phyloP scores from a whole-genome alignment of 2,113 vertebrate genomes.

The Chaenogobius annularis region DNA sequence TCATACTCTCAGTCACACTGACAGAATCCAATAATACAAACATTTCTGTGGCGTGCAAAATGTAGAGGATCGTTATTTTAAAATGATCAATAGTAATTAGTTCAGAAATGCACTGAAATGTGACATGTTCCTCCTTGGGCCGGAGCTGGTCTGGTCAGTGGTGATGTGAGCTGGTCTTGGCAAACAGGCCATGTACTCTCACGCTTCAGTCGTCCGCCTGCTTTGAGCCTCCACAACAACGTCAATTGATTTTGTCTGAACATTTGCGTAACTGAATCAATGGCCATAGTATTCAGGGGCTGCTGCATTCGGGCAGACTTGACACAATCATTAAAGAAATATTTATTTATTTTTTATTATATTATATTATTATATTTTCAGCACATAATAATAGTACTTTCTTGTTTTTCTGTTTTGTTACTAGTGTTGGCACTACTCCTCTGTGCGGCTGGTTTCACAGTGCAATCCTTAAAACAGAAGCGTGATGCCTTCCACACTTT shows the following conservation, averaged over 20 bases:
- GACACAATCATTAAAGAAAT: too few relatives aligned
- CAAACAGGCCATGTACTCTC: slow-evolving; percentile 50
- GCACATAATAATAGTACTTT: too few relatives aligned
- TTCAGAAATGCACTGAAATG: too few relatives aligned
- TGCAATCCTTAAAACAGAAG: slow-evolving; percentile 33
- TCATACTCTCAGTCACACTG: too few relatives aligned
- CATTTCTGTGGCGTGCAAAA: too few relatives aligned
- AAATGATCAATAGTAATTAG: too few relatives aligned
- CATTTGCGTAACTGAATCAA: slow-evolving; percentile 36
- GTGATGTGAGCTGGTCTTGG: slow-evolving; percentile 46
- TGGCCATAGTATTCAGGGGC: slow-evolving; percentile 23
- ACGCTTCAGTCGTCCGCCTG: slow-evolving; percentile 42
- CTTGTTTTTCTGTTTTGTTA: too few relatives aligned
- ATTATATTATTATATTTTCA: too few relatives aligned
- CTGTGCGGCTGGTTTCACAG: slow-evolving; percentile 54
- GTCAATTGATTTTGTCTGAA: slow-evolving; percentile 51
- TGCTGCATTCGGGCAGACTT: slow-evolving; percentile 5
- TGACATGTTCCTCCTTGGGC: slow-evolving; percentile 19
- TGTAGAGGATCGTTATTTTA: too few relatives aligned
- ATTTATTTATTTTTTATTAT: too few relatives aligned
- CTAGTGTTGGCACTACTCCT: too few relatives aligned
- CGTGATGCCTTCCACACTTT: slow-evolving; percentile 31
- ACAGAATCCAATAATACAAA: too few relatives aligned
- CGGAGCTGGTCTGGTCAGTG: slow-evolving; percentile 39
- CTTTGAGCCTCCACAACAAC: slow-evolving; percentile 18